Evolutionary conservation across 2,797 vertebrate genomes (phyloP), one percentile per base, ranked within the genome.

Genomic region (Sebastes vulpes): DNA sequence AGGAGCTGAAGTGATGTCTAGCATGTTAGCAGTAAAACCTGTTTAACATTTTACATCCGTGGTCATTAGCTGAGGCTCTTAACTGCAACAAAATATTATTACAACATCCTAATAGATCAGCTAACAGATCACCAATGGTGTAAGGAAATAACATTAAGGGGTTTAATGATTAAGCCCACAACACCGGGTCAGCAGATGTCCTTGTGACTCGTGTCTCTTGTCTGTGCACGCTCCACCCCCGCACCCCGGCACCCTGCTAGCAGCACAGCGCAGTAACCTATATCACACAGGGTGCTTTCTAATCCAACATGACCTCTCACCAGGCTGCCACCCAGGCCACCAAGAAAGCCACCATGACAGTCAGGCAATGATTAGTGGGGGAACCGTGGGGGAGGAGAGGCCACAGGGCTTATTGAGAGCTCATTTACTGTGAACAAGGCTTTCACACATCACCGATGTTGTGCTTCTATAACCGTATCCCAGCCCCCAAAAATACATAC

Each of bases 251-350:
- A 88, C 86, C 89, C 89, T 76, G 81, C 85, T 21, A 84, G 65
- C 52, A 81, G 73, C 84, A 80, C 83, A 83, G 90, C 58, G 87
- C 77, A 50, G 82, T 93, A 95, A 95, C 95, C 94, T 95, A 92
- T 92, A 95, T 95, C 95, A 95, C 92, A 89, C 86, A 85, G 89
- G 83, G 76, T n/a, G 75, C 81, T 79, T 77, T 89, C 91, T 96
- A 96, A 96, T 96, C 89, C 88, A 92, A 93, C 88, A 87, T 81
- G 95, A 95, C 89, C 91, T 92, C 88, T 92, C 92, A 61, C 89
- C 88, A 87, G 82, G 86, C 79, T 38, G 46, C 82, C 72, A 72
- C 83, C 63, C 78, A 9, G 82, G 77, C 73, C 74, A 85, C 79
- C 79, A 46, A 72, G 79, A 74, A 71, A 83, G 73, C 56, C 82